These are phyloP conservation scores for Onychostoma macrolepis DNA, from an alignment of 2,113 vertebrate species.

Conservation along the genomic window DNA sequence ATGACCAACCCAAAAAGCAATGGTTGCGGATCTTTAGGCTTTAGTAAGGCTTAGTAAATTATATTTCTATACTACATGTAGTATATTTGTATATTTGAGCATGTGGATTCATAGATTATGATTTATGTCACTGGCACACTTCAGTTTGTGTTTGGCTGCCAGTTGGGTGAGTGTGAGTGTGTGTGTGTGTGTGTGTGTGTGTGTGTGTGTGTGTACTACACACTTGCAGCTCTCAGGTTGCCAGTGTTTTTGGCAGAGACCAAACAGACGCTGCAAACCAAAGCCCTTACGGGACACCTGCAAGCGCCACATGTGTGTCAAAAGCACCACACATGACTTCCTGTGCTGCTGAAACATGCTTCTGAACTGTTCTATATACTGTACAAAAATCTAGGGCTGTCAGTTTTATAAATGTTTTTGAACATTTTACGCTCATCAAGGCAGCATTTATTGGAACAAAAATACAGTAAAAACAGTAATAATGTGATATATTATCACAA, in stretches of 20 bases:
- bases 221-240: neutral
- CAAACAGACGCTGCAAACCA: constrained; percentile 55
- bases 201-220: neutral
- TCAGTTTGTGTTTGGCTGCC: neutral
- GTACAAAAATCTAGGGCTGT: neutral
- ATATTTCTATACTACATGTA: neutral
- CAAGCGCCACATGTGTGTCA: neutral
- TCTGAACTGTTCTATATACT: neutral
- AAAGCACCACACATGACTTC: neutral
- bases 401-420: neutral
- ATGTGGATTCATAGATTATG: neutral
- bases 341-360: neutral
- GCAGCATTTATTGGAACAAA: neutral
- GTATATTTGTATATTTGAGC: constrained; percentile 7
- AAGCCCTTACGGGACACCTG: constrained; percentile 41
- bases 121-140: neutral
- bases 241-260: neutral
- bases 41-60: neutral
- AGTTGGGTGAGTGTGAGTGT: neutral
- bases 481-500: neutral
- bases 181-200: neutral
- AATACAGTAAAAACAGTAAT: neutral
- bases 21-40: neutral
- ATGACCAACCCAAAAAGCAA: neutral
- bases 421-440: neutral